Base-by-base conservation (phyloP, 2,797 vertebrate species). In the Luscinia megarhynchos region DNA sequence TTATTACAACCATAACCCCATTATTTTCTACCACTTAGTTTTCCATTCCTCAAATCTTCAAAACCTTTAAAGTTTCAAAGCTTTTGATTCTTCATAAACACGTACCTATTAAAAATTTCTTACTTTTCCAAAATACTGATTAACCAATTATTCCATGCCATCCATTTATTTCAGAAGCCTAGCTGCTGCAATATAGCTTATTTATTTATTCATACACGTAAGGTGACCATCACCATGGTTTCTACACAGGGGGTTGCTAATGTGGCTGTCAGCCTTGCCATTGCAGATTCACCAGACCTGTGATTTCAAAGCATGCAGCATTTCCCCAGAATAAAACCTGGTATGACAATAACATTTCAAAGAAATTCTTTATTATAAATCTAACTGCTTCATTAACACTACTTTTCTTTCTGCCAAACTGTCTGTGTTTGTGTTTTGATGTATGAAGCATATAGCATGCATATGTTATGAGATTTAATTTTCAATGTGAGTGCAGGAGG, bases 151-250 rank as follows among this genome's bases (percentile, higher is more conserved):
- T 87, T 78, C 32, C 46, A 2, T 24, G 24, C 41, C 15, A 59
- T 15, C 14, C 1, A 5, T 43, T 21, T 34, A 46, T 69, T 94
- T 78, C 79, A 15, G 34, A 81, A 82, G 38, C 34, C 46, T 54
- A 61, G 24, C 22, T 73, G 40, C 12, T 41, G 30, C 38, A 45
- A 57, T 67, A 69, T 36, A 67, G 43, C 32, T 79, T 86, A 85
- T 95, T 76, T 91, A 53, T 38, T 75, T 81, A 73, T 86, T 79
- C 59, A 50, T 83, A 84, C 27, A 46, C 67, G 59, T 76, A 67
- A 94, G n/a, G 51, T 93, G 85, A 88, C 93, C 94, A 94, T 94
- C 70, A 70, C 57, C 38, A 64, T 69, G 76, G 57, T 96, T 95
- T 94, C 94, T 94, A 63, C 45, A 15, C 12, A 73, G 57, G 41